These are phyloP conservation scores for Drymodes brunneopygia DNA, from an alignment of 2,113 vertebrate genomes.

Conservation along the genomic window DNA sequence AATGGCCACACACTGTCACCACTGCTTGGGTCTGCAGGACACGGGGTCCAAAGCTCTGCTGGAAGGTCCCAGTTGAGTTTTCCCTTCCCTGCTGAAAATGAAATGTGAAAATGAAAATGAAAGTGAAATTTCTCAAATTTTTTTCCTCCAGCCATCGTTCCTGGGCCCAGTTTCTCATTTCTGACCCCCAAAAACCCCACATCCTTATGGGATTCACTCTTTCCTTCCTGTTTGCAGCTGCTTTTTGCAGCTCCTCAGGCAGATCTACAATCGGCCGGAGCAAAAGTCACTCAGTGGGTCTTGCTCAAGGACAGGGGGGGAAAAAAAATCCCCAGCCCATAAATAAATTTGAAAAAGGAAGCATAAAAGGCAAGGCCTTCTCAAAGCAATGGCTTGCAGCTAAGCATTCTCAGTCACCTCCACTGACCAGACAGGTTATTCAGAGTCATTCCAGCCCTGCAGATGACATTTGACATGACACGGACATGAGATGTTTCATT, in stretches of 20 bases:
- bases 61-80: fast-evolving
- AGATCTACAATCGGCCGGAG: fast-evolving
- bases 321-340: neutral
- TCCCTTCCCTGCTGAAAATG: neutral
- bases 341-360: conserved; percentile 12
- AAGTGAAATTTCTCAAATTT: neutral
- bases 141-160: neutral
- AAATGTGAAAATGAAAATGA: too few species aligned
- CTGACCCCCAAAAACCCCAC: neutral
- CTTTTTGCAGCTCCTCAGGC: neutral
- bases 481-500: conserved; percentile 54
- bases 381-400: conserved; percentile 20
- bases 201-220: neutral
- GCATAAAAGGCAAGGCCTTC: neutral
- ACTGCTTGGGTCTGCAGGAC: fast-evolving
- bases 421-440: conserved; percentile 50
- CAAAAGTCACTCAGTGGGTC: neutral
- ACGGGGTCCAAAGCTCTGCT: fast-evolving
- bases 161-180: neutral
- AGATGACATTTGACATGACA: conserved; percentile 62
- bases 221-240: neutral
- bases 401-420: conserved; percentile 26
- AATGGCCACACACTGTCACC: fast-evolving
- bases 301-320: fast-evolving
- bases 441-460: conserved; percentile 21